Percentiles rank a stretch among this genome's conserved stretches.
Conservation (phyloP, 2,797 vertebrate species). For the Eidolon dupreanum region DNA sequence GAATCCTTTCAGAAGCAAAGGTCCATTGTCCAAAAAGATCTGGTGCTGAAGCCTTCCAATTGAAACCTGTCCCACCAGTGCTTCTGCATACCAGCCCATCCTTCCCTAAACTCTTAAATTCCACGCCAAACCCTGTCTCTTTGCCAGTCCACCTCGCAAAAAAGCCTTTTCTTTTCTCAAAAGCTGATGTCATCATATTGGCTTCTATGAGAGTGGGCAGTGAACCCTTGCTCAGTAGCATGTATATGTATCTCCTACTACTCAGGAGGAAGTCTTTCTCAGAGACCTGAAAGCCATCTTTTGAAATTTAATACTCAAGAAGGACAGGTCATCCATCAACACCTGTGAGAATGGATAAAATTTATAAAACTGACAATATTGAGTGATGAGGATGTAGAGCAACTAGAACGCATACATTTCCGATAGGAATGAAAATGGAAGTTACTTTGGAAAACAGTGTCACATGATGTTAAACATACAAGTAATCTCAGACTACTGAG, state of each 20-base stretch:
- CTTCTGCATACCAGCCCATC: neutral
- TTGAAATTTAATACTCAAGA: neutral
- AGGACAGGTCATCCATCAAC: neutral
- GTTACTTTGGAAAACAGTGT: neutral
- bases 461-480: neutral
- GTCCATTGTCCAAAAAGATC: neutral
- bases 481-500: neutral
- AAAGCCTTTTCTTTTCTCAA: neutral
- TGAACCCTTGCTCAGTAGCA: neutral
- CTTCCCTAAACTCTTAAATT: neutral
- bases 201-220: neutral
- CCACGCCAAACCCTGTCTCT: neutral
- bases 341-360: neutral
- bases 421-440: neutral
- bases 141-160: neutral
- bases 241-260: neutral
- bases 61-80: neutral
- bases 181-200: neutral
- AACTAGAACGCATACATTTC: too few relatives aligned
- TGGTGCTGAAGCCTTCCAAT: neutral
- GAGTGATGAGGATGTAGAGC: neutral
- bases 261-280: neutral
- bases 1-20: neutral
- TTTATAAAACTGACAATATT: neutral
- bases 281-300: too few relatives aligned